Conservation (phyloP, 2,888 invertebrate genomes). For the Eilema depressum region DNA sequence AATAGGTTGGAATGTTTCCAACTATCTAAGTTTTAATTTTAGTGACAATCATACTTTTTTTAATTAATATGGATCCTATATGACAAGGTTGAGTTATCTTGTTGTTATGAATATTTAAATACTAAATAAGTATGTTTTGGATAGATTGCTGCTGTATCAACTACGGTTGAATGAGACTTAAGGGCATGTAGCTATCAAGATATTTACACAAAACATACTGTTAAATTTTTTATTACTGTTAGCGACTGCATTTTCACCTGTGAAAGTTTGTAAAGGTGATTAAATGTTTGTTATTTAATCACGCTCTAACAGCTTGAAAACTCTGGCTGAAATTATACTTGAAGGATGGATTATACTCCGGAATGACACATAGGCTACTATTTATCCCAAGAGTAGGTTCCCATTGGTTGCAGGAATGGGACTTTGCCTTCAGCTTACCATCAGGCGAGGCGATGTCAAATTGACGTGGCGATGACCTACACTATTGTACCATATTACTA, state of each 20-base stretch:
- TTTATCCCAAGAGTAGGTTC: too few species aligned
- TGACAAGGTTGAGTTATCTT: conserved; percentile 16
- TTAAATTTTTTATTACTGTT: not conserved
- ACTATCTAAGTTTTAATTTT: conserved; percentile 3
- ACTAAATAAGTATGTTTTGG: conserved; percentile 18
- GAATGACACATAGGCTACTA: too few species aligned
- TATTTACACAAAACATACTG: conserved; percentile 1
- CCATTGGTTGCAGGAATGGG: too few species aligned
- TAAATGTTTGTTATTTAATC: too few species aligned
- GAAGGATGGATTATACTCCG: too few species aligned
- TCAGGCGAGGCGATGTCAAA: too few species aligned
- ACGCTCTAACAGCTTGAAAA: too few species aligned
- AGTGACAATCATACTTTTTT: not conserved
- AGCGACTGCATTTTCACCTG: not conserved
- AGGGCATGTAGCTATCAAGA: conserved; percentile 6
- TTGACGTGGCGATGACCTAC: too few species aligned
- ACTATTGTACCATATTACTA: too few species aligned
- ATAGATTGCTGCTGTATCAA: not conserved
- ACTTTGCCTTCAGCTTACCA: too few species aligned
- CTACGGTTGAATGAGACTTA: not conserved
- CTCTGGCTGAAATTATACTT: too few species aligned
- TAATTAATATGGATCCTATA: not conserved
- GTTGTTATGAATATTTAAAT: conserved; percentile 12
- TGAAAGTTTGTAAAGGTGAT: too few species aligned
- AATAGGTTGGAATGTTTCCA: conserved; percentile 12